Evolutionary conservation across 2,888 invertebrate genomes (phyloP), one percentile per base, ranked within the genome.

Genomic region (Caenorhabditis macrosperma): DNA sequence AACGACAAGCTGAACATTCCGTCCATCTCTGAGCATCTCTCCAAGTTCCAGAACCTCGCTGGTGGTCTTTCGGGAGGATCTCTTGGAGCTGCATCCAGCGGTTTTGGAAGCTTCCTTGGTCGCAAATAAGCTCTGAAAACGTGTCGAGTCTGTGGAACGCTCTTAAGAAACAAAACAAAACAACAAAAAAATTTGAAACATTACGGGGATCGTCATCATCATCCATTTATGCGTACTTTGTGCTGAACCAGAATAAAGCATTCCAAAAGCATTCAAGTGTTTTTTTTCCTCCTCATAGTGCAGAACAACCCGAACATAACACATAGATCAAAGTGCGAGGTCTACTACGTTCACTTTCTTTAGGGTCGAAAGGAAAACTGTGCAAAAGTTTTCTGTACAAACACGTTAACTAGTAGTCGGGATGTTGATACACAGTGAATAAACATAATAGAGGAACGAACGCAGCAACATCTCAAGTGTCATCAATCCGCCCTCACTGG

Each of bases 401-500:
- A 74, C 64, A 74, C 28, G 66, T 74, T 74, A 74, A 74, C 74
- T 59, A 59, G 74, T 64, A 63, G 63, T 57, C 57, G 63, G 15
- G 55, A 74, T 64, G 69, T 69, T 69, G 64, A 74, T 55, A 72
- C 63, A 64, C 33, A 74, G 74, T 74, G 74, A 74, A 74, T 74
- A 74, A 74, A 74, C 64, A 74, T 74, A 74, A 74, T 64, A 59
- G 59, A 17, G 64, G 59, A 57, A 66, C 57, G 59, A 61, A 24
- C 33, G 63, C 61, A 74, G 74, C 74, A 74, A 74, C 74, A 74
- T 74, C 74, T 74, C 74, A 74, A 74, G 74, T 74, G 74, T 74
- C 74, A 64, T 74, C 63, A 57, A 72, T 64, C 72, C 61, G 35
- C 57, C 59, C 55, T 28, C 61, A 41, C n/a, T 59, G 69, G 69